Base-by-base conservation (phyloP, 2,113 vertebrate species). In the Phrynocephalus versicolor region DNA sequence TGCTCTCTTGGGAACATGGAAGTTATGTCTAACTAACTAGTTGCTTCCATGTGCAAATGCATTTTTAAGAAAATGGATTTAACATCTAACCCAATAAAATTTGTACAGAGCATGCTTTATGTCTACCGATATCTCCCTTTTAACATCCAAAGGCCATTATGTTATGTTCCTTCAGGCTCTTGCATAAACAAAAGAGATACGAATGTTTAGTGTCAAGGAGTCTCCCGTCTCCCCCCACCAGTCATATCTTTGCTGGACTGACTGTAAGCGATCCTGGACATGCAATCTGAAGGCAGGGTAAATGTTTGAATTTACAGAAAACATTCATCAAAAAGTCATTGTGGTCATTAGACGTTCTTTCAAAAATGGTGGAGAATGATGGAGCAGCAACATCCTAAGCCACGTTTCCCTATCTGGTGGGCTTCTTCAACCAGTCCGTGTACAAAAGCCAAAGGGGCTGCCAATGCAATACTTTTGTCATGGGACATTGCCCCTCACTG, bases 111-210 rank as follows among this genome's bases (percentile, higher is more conserved):
- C 2, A 0, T 85, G 91, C 3, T 7, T 89, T 91, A 88, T 37
- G 84, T 79, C 57, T 91, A 81, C 86, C 91, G 90, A 81, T 91
- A 67, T 92, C 88, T 91, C 80, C 83, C 80, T 85, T 80, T 69
- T 71, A 85, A 86, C 86, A 87, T 90, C 87, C 93, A 85, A 83
- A 82, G 87, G 87, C 84, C 57, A 85, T 84, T 90, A 91, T 27
- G 74, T 71, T 86, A 93, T 81, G 79, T 90, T 92, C 93, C 93
- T 95, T 90, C 89, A 95, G 89, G 84, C 82, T 93, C 86, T 91
- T 90, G n/a, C 87, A 89, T 90, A 95, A 95, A 95, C 69, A 94
- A 90, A 93, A 94, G 93, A 89, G 39, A 13, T 92, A 89, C 87
- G 89, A 93, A 93, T 75, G 81, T 86, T 94, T 82, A 69, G 74